Conservation (phyloP, 2,888 invertebrate species). For the Callyntrura sp. region DNA sequence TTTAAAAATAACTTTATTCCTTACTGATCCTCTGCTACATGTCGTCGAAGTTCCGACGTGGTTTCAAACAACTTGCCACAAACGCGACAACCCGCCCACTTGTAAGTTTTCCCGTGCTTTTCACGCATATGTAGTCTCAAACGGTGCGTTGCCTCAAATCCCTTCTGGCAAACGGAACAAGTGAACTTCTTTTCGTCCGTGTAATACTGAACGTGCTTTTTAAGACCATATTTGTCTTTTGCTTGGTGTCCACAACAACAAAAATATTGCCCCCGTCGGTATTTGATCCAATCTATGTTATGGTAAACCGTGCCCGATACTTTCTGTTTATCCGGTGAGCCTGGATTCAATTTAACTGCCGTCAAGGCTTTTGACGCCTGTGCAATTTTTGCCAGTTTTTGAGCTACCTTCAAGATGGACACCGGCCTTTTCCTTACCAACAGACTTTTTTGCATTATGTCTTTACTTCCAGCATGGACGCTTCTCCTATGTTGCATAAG, state of each 20-base stretch:
- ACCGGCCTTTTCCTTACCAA: neutral
- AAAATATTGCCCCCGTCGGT: neutral
- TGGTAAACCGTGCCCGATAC: neutral
- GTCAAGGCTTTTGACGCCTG: too few species aligned
- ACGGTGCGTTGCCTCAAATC: neutral
- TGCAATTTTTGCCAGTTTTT: too few species aligned
- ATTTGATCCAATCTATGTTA: neutral
- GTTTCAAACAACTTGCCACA: neutral
- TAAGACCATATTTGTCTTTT: neutral
- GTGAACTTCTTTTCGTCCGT: neutral
- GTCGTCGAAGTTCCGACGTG: neutral
- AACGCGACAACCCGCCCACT: neutral
- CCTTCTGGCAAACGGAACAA: neutral
- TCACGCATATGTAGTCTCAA: neutral
- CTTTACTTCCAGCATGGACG: neutral
- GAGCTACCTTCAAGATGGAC: too few species aligned
- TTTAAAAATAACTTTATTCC: too few species aligned
- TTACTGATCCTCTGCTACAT: neutral
- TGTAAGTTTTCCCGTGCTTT: neutral
- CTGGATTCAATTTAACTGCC: too few species aligned
- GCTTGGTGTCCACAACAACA: neutral
- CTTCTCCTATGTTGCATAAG: neutral
- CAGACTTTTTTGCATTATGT: neutral
- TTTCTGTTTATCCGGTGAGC: neutral
- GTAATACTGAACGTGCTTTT: neutral